phyloP scores from a whole-genome alignment of 2,797 vertebrate species.

The Aulostomus chinensis region DNA sequence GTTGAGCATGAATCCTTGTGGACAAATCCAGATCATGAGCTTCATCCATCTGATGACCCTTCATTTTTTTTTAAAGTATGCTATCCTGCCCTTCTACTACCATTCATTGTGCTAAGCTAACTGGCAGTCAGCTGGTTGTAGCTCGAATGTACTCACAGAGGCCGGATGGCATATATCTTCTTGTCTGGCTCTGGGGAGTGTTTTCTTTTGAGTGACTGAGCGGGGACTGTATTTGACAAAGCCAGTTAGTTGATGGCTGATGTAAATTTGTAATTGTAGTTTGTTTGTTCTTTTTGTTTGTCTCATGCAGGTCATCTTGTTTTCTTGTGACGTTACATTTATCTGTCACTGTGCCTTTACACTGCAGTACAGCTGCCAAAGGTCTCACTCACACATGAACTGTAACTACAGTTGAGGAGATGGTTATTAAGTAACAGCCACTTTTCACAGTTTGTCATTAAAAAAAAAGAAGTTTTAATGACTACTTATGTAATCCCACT shows the following conservation, averaged over 20 bases:
- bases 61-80: too few relatives aligned
- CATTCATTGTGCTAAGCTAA: too few relatives aligned
- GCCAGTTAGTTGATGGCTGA: conserved; percentile 64
- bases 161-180: too few relatives aligned
- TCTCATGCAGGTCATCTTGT: conserved; percentile 56
- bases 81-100: too few relatives aligned
- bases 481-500: conserved; percentile 7
- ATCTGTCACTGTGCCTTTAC: conserved; percentile 74
- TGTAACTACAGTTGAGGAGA: conserved; percentile 65
- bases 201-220: conserved; percentile 31
- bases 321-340: conserved; percentile 38
- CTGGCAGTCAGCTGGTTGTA: too few relatives aligned
- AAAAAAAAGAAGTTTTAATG: conserved; percentile 7
- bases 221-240: conserved; percentile 62
- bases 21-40: too few relatives aligned
- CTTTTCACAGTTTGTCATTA: conserved; percentile 36
- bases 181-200: too few relatives aligned
- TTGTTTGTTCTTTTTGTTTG: too few relatives aligned
- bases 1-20: too few relatives aligned
- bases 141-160: too few relatives aligned
- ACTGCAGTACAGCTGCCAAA: conserved; percentile 72
- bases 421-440: conserved; percentile 80
- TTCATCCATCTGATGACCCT: too few relatives aligned
- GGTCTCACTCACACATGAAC: conserved; percentile 64
- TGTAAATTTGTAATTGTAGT: conserved; percentile 36